Evolutionary conservation across 1,140 invertebrate species (phyloP), one percentile per base, ranked within the genome.

Genomic region (Calliphora vicina): DNA sequence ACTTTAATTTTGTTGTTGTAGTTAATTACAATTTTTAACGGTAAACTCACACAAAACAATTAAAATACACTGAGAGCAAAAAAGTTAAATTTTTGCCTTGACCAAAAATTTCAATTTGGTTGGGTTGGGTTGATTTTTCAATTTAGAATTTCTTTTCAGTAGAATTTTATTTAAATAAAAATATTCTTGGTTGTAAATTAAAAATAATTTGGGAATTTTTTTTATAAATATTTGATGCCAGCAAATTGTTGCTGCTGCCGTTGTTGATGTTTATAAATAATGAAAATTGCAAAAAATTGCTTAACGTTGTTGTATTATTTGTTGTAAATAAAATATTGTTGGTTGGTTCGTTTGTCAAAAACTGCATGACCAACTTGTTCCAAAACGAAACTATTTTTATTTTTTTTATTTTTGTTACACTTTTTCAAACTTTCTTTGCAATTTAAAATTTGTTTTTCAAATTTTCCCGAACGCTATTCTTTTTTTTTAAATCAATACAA

Each of bases 81-180:
- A 6, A 15, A 12, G 12, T 17, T 50, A 6, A 15, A 6, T 12
- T 15, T 10, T 17, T 50, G 17, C 35, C 10, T 35, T 10, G 35
- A 35, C 6, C 35, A 5, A 35, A 35, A 35, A 35, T 35, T 35
- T 35, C 35, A 35, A 35, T 35, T 35, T 35, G 35, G 35, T 35
- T 35, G n/a, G n/a, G n/a, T n/a, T 43, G 5, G 42, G 5, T 50
- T 50, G 42, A 5, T 13, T 50, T 50, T 50, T 6, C 13, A 50
- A 50, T 23, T 76, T 20, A 8, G 17, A 29, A 50, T 50, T 78
- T 78, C 27, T 12, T 43, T 78, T 76, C 17, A 72, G 13, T 9
- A 72, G 29, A 20, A 26, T 42, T 76, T 78, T 78, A 43, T 67
- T 61, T 27, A 13, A 67, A 81, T 67, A 81, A 67, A 81, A 81